A percentile compares a stretch with the other conserved stretches of the same genome.
Conservation (phyloP, 2,113 vertebrate species). For the Hoplias malabaricus region DNA sequence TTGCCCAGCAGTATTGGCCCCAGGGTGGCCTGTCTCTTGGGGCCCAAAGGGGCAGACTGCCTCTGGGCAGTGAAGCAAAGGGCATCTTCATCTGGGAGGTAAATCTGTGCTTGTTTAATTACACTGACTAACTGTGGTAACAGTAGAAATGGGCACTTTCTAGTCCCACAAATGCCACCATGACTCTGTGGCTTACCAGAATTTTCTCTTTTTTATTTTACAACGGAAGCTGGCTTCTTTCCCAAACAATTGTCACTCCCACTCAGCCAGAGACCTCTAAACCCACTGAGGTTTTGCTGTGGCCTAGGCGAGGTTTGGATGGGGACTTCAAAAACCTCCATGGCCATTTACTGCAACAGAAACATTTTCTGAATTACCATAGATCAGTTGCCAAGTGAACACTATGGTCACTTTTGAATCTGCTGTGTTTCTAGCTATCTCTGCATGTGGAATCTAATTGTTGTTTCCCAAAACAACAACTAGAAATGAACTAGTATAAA, state of each 20-base stretch:
- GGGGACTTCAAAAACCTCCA: slow-evolving; percentile 1
- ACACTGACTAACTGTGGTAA: neutral
- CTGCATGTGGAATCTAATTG: too few relatives aligned
- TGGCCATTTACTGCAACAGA: slow-evolving; percentile 22
- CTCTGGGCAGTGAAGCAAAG: slow-evolving; percentile 50
- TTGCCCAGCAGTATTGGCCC: slow-evolving; percentile 61
- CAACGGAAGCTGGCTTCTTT: neutral
- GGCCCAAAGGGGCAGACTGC: slow-evolving; percentile 61
- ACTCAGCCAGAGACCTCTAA: slow-evolving; percentile 17
- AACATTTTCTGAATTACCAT: neutral
- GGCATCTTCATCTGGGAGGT: slow-evolving; percentile 10
- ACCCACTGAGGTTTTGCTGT: slow-evolving; percentile 36
- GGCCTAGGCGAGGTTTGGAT: slow-evolving; percentile 25
- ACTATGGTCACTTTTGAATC: neutral
- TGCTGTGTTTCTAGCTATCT: neutral
- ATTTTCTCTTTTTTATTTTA: neutral
- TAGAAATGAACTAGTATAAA: too few relatives aligned
- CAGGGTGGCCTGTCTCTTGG: slow-evolving; percentile 64
- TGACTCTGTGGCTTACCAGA: slow-evolving; percentile 17
- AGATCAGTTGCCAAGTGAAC: neutral
- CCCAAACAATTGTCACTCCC: neutral
- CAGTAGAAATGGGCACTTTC: slow-evolving; percentile 11
- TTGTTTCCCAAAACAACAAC: too few relatives aligned
- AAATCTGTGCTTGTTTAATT: slow-evolving; percentile 15
- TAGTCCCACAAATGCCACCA: slow-evolving; percentile 32